Percentiles rank a stretch among this genome's conserved stretches.
These are phyloP conservation scores for Leptinotarsa defecta DNA, from an alignment of 1,140 invertebrate genomes.

Conservation along the genomic window DNA sequence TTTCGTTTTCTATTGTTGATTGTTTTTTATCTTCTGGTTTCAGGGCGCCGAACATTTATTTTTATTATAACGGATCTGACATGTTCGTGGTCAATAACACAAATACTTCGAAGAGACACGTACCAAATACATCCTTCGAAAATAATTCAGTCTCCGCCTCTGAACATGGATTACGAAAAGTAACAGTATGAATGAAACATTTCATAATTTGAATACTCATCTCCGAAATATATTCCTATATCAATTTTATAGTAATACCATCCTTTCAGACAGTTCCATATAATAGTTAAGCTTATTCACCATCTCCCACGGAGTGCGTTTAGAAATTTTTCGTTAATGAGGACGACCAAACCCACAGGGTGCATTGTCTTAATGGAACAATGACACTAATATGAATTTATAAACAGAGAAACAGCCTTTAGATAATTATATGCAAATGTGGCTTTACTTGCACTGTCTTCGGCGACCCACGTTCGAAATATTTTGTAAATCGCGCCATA, in stretches of 20 bases:
- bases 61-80: no score
- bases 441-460: conserved; percentile 35
- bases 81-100: no score
- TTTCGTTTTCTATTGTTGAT: no score
- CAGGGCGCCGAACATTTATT: no score
- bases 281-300: not conserved
- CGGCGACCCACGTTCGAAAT: conserved; percentile 27
- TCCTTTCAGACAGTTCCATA: conserved; percentile 2
- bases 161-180: no score
- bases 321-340: conserved; percentile 31
- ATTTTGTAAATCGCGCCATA: conserved; percentile 25
- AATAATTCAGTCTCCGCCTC: no score
- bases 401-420: conserved; percentile 38
- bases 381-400: conserved; percentile 40
- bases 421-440: conserved; percentile 39
- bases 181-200: no score
- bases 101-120: no score
- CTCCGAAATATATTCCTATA: not conserved
- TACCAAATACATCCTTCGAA: no score
- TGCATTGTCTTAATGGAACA: conserved; percentile 39
- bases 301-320: conserved; percentile 28
- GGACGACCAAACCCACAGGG: conserved; percentile 33
- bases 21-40: no score
- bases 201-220: no score
- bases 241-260: not conserved